These are phyloP conservation scores for Grus americana DNA, from an alignment of 2,113 vertebrate genomes.

Conservation along the genomic window DNA sequence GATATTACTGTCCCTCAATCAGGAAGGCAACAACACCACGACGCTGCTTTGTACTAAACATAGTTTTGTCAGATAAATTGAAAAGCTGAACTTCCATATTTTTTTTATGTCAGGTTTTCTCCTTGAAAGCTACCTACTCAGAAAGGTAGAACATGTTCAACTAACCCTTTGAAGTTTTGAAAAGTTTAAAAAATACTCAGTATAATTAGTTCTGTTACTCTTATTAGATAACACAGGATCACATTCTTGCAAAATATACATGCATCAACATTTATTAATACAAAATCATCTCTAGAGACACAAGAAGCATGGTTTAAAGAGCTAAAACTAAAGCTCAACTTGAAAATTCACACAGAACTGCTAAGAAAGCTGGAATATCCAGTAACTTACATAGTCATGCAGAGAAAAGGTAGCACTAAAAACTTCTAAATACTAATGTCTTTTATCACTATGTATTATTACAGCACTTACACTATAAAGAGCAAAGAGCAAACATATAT, in stretches of 20 bases:
- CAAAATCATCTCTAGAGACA: not conserved
- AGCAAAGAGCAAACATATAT: conserved; percentile 12
- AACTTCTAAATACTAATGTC: not conserved
- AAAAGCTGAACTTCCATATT: not conserved
- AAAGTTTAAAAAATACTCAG: not conserved
- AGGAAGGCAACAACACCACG: not conserved
- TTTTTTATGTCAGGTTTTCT: not conserved
- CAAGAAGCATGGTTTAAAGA: not conserved
- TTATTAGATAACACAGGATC: not conserved
- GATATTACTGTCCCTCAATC: not conserved
- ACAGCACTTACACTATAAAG: not conserved
- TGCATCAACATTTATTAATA: not conserved
- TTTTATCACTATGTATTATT: not conserved
- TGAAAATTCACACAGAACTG: not conserved
- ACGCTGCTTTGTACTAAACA: not conserved
- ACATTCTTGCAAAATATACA: not conserved
- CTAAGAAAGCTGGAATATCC: not conserved
- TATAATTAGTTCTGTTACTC: not conserved
- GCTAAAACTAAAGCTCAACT: not conserved
- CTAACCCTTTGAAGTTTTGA: not conserved
- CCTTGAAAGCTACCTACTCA: not conserved
- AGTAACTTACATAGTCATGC: not conserved
- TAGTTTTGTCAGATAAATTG: not conserved
- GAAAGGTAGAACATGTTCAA: not conserved
- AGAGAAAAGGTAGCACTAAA: not conserved